A percentile compares a stretch with the other conserved stretches of the same genome.
These are phyloP conservation scores for Prenolepis imparis DNA, from an alignment of 2,888 invertebrate species.

Conservation along the genomic window DNA sequence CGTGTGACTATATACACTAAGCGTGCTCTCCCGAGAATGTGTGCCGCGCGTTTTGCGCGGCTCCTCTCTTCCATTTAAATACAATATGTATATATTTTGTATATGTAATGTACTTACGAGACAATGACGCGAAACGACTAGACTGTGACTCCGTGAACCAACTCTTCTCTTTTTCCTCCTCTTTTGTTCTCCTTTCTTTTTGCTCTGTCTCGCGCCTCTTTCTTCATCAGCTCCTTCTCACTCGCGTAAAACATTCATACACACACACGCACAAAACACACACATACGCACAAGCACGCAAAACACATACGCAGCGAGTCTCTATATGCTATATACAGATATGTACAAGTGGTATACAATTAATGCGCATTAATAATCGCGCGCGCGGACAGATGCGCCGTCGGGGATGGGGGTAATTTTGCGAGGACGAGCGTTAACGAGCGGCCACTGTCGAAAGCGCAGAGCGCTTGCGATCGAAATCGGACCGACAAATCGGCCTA, in stretches of 20 bases:
- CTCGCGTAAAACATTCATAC: conserved; percentile 7
- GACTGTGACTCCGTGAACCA: conserved; percentile 38
- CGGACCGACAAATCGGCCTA: conserved; percentile 14
- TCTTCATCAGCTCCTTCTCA: neutral
- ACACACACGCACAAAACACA: neutral
- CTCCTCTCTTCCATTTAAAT: conserved; percentile 33
- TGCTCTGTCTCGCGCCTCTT: conserved; percentile 40
- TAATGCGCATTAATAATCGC: conserved; percentile 61
- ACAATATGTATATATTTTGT: conserved; percentile 48
- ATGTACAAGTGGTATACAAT: conserved; percentile 79
- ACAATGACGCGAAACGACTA: conserved; percentile 56
- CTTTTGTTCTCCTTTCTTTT: neutral
- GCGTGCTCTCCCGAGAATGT: conserved; percentile 52
- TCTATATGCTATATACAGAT: conserved; percentile 73
- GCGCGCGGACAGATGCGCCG: conserved; percentile 46
- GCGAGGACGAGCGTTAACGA: conserved; percentile 30
- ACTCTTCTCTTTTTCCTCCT: neutral
- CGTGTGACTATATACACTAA: conserved; percentile 51
- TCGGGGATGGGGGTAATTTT: conserved; percentile 55
- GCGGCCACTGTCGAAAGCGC: conserved; percentile 45
- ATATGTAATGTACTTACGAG: conserved; percentile 29
- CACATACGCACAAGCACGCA: conserved; percentile 1
- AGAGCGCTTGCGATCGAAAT: conserved; percentile 28
- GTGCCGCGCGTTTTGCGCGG: conserved; percentile 18
- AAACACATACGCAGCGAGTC: conserved; percentile 33